Base-by-base conservation (phyloP, 1,140 invertebrate genomes). In the Macrotrachela quadricornifera region DNA sequence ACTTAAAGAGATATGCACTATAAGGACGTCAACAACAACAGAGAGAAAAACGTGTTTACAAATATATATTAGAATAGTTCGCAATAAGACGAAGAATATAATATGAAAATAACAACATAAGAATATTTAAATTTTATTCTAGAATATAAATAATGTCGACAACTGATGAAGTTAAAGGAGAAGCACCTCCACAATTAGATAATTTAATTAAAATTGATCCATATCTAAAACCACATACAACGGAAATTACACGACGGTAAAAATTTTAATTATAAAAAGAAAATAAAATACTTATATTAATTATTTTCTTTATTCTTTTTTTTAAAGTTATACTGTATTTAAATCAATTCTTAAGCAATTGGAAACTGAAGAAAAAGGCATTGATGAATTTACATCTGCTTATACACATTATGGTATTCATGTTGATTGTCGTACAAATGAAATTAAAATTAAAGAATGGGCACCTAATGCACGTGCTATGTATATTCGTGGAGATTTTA, bases 401-500 rank as follows among this genome's bases (percentile, higher is more conserved):
- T 97, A 95, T 64, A 76, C 83, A 59, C 76, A 77, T 55, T 96
- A 79, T 74, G 92, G 92, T 1, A 74, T 92, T 47, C 84, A 92
- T 66, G 77, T 83, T 53, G 75, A 80, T 49, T 52, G 57, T 16
- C 61, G 72, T 9, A 85, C 97, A 65, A 91, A 90, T 61, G 21
- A 30, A 30, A 78, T 97, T 1, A 72, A 72, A 3, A 85, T 82
- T 61, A 73, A 76, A 50, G 92, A 97, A 75, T 97, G 92, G 92
- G 88, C 87, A 39, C 92, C 92, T 10, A 84, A 81, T 37, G 92
- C 91, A 12, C 76, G 80, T 57, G 78, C 77, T 58, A 63, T 99
- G 4, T 88, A 80, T 68, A 72, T 97, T 3, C 79, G 83, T 54
- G 92, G 92, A 65, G 88, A 95, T 61, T 96, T 97, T 62, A 97